Evolutionary conservation across 2,888 invertebrate genomes (phyloP).

Genomic region (Gandaritis pyraliata): DNA sequence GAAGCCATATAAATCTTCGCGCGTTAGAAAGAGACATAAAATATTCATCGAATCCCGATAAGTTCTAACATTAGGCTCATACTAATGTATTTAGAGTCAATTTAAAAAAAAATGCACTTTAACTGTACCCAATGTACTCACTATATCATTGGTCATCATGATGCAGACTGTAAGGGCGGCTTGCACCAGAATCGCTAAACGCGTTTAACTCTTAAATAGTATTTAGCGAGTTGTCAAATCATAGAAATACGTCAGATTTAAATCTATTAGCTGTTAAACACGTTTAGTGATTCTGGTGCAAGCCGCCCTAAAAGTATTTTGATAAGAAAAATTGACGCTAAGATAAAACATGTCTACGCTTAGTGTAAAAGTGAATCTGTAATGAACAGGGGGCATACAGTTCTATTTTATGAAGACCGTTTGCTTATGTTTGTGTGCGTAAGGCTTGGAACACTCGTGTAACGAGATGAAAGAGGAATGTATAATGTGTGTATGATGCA

Average conservation of each 20-base stretch:
- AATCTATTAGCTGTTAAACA: too few relatives aligned
- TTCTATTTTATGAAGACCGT: not conserved
- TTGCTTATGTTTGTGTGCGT: too few relatives aligned
- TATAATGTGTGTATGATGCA: too few relatives aligned
- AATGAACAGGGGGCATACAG: slow-evolving; percentile 31
- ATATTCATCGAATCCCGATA: not conserved
- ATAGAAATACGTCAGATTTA: too few relatives aligned
- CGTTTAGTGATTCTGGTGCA: too few relatives aligned
- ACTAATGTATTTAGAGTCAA: not conserved
- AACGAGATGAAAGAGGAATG: too few relatives aligned
- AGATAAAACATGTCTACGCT: slow-evolving; percentile 27
- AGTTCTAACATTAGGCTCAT: slow-evolving; percentile 1
- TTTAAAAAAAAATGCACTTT: not conserved
- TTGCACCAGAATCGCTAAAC: too few relatives aligned
- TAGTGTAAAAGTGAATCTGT: slow-evolving; percentile 12
- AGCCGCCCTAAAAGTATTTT: too few relatives aligned
- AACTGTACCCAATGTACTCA: slow-evolving; percentile 13
- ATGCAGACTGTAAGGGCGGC: not conserved
- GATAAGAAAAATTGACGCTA: slow-evolving; percentile 20
- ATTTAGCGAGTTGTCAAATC: too few relatives aligned
- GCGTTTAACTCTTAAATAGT: too few relatives aligned
- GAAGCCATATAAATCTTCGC: not conserved
- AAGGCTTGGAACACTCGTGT: too few relatives aligned
- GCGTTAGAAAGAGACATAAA: not conserved
- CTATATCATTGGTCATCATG: slow-evolving; percentile 1